Conservation (phyloP, 2,888 invertebrate genomes). For the Oxycera nigricornis region DNA sequence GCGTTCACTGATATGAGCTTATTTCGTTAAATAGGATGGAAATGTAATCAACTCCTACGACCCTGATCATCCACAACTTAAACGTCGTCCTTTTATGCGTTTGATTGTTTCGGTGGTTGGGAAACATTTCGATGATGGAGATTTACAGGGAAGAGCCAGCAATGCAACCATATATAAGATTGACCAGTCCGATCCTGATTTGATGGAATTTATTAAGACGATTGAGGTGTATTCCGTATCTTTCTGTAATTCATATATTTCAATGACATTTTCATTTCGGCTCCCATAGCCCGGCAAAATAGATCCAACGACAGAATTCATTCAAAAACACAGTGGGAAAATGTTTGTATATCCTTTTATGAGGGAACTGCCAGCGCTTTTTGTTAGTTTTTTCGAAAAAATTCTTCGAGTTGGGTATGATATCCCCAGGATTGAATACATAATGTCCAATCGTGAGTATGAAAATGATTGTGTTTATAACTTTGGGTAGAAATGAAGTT, state of each 20-base stretch:
- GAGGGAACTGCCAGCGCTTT: constrained; percentile 56
- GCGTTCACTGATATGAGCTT: too few relatives aligned
- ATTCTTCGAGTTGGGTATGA: constrained; percentile 60
- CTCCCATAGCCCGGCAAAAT: constrained; percentile 12
- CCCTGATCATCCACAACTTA: constrained; percentile 55
- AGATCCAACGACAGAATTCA: constrained; percentile 50
- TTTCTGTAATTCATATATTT: neutral
- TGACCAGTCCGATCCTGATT: constrained; percentile 49
- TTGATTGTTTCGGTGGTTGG: constrained; percentile 59
- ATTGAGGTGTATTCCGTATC: neutral
- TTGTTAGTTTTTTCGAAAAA: constrained; percentile 56
- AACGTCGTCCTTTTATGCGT: constrained; percentile 58
- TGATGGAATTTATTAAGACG: neutral
- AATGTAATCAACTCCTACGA: constrained; percentile 56
- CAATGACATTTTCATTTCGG: neutral
- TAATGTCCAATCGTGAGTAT: constrained; percentile 58
- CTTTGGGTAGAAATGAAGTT: too few relatives aligned
- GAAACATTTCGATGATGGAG: constrained; percentile 54
- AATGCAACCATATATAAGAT: constrained; percentile 54
- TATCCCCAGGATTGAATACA: constrained; percentile 59
- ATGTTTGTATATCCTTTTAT: constrained; percentile 60
- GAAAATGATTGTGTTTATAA: too few relatives aligned
- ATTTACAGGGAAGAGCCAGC: constrained; percentile 45
- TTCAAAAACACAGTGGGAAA: constrained; percentile 55
- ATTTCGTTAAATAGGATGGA: constrained; percentile 56